A percentile compares a stretch with the other conserved stretches of the same genome.
phyloP scores from a whole-genome alignment of 2,113 vertebrate species.

The Laterallus jamaicensis region DNA sequence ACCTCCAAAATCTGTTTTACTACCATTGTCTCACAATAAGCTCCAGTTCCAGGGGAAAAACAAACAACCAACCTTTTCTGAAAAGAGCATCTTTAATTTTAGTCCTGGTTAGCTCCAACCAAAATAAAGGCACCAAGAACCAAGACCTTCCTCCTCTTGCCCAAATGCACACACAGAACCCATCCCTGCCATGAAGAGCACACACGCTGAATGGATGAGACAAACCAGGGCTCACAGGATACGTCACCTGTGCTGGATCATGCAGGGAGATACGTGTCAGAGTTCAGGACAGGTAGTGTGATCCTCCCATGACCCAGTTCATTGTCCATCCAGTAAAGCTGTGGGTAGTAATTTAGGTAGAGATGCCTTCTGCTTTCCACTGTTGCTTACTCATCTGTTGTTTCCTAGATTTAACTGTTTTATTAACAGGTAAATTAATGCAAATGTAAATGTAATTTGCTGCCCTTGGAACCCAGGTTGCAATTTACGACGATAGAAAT shows the following conservation, averaged over 20 bases:
- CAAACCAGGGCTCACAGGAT: not conserved
- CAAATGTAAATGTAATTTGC: not conserved
- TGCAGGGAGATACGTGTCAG: not conserved
- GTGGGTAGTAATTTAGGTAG: not conserved
- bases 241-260: not conserved
- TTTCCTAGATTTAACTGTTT: not conserved
- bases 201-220: no score
- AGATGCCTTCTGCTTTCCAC: not conserved
- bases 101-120: not conserved
- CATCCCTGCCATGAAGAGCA: not conserved
- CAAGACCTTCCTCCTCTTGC: not conserved
- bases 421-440: not conserved
- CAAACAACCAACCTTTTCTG: not conserved
- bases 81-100: not conserved
- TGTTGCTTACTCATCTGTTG: not conserved
- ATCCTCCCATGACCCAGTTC: not conserved
- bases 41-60: not conserved
- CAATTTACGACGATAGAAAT: not conserved
- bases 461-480: not conserved
- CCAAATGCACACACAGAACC: not conserved
- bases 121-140: not conserved
- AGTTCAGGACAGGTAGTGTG: not conserved
- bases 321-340: not conserved
- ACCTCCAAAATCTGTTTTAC: not conserved
- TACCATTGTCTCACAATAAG: not conserved